Conservation (phyloP, 2,888 invertebrate species). For the Drosophila birchii region DNA sequence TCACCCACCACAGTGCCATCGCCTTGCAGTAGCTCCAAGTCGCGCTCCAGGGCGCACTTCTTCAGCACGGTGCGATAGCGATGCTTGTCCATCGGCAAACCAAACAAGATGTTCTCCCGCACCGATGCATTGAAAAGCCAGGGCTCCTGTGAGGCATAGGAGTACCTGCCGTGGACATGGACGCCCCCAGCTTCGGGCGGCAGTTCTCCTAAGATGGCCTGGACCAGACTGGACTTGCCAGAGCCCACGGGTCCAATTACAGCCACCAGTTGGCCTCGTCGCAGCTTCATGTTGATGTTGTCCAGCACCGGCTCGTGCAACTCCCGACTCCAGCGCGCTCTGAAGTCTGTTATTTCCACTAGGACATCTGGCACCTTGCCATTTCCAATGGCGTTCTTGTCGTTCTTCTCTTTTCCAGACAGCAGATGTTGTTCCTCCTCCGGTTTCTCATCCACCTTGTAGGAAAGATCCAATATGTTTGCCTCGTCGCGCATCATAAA, state of each 20-base stretch:
- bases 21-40: constrained; percentile 87
- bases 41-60: constrained; percentile 85
- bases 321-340: constrained; percentile 88
- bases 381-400: constrained; percentile 32
- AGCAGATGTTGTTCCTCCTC: constrained; percentile 25
- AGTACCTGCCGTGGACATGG: constrained; percentile 87
- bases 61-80: constrained; percentile 86
- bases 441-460: constrained; percentile 56
- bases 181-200: constrained; percentile 86
- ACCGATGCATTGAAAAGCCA: constrained; percentile 92
- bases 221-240: constrained; percentile 87
- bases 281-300: constrained; percentile 88
- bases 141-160: constrained; percentile 93
- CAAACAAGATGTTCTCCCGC: constrained; percentile 88
- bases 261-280: constrained; percentile 88
- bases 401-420: constrained; percentile 48
- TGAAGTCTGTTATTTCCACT: constrained; percentile 87
- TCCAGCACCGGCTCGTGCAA: constrained; percentile 88
- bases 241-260: constrained; percentile 90
- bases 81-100: constrained; percentile 86
- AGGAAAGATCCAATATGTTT: constrained; percentile 56
- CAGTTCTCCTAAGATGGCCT: constrained; percentile 86
- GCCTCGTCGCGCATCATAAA: constrained; percentile 88
- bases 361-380: constrained; percentile 62
- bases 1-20: constrained; percentile 91